These are phyloP conservation scores for Amiota communis DNA, from an alignment of 2,888 invertebrate genomes.

Conservation along the genomic window DNA sequence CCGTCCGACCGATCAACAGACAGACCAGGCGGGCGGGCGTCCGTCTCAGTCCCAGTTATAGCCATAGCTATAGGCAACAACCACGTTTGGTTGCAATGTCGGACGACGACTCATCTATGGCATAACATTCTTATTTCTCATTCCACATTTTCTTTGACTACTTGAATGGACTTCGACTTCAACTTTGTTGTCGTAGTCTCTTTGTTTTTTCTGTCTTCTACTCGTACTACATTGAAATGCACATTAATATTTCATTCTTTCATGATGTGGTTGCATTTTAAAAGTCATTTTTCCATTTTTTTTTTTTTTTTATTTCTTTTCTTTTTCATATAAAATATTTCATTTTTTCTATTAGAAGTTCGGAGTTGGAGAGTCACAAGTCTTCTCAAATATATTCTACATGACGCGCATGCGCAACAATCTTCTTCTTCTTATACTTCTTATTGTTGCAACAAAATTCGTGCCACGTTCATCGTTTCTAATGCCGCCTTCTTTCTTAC, in stretches of 20 bases:
- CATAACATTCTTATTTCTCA: too few species aligned
- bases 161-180: constrained; percentile 10
- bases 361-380: not conserved
- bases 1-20: not conserved
- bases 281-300: not conserved
- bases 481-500: constrained; percentile 2
- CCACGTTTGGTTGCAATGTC: too few species aligned
- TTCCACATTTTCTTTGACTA: not conserved
- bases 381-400: constrained; percentile 16
- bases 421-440: constrained; percentile 4
- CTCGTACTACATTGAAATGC: constrained; percentile 21
- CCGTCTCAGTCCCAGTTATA: not conserved
- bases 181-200: not conserved
- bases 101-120: too few species aligned
- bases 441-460: not conserved
- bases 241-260: constrained; percentile 27
- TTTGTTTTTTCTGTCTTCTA: not conserved
- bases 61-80: not conserved
- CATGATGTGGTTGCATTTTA: not conserved
- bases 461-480: constrained; percentile 1
- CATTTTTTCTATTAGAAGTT: too few species aligned
- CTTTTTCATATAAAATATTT: not conserved
- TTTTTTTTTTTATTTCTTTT: not conserved
- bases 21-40: not conserved
- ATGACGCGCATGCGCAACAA: constrained; percentile 29